Evolutionary conservation across 92 coral and sea anemone genomes (phyloP), one percentile per base, ranked within the genome.

Genomic region (Zoanthus sansibaricus): DNA sequence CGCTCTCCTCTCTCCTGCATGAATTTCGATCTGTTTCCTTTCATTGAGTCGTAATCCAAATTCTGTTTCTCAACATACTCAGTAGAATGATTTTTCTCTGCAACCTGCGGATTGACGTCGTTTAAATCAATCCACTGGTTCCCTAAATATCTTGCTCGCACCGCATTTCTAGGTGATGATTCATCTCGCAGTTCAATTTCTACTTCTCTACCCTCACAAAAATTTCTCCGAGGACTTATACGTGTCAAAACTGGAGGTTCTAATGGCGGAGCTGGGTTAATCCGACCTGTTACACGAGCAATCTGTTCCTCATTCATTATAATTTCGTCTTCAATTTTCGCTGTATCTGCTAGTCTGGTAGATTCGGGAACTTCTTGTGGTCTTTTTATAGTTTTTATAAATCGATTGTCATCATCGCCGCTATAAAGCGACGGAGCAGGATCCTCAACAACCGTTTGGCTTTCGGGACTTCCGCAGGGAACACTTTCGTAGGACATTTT

Each of bases 381-480:
- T 89, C 94, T 90, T 86, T 92, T 97, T 49, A 86, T 84, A 18
- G 91, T 88, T 73, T 90, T 92, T 69, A 89, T 83, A 45, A 85
- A 68, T 71, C 86, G 92, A 30, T 87, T 95, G 73, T 92, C 93
- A 66, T 92, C 93, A 51, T 92, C 97, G 33, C 95, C 93, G 7
- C 89, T 88, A 88, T 97, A 97, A 31, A 97, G 94, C 13, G 99
- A 97, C 13, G 96, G 99, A 16, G 95, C 98, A n/a, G 98, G 95
- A 33, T 97, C 99, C 44, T 95, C 99, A 1, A 80, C 47, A 62
- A 93, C 92, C 18, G 93, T 87, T 70, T 92, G 98, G 61, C 95
- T 87, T 92, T 91, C 98, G 31, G 99, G 99, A 87, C 99, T 97
- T 88, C 95, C 98, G 83, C 98, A 92, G 84, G 94, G 98, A 70